These are phyloP conservation scores for Idaea aversata DNA, from an alignment of 2,888 invertebrate species.

Conservation along the genomic window DNA sequence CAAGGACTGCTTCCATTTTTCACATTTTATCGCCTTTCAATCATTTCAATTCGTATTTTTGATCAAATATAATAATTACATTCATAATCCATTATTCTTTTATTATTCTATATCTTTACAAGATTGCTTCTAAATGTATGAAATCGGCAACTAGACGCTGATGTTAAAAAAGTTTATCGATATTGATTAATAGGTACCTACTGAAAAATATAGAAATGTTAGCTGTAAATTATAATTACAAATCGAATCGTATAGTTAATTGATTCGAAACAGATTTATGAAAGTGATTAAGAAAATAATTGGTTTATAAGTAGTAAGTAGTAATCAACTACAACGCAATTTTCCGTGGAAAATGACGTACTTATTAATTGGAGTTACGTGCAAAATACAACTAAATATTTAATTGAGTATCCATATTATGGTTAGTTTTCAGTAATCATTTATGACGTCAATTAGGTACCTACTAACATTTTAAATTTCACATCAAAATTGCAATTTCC, in stretches of 20 bases:
- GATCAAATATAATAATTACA: too few relatives aligned
- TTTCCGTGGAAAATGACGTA: too few relatives aligned
- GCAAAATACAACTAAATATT: too few relatives aligned
- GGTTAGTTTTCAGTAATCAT: too few relatives aligned
- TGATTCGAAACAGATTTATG: neutral
- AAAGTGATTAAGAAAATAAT: neutral
- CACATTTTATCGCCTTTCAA: too few relatives aligned
- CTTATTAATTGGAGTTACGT: too few relatives aligned
- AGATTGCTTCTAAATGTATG: neutral
- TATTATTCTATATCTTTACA: too few relatives aligned
- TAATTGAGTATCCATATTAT: too few relatives aligned
- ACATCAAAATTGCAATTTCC: neutral
- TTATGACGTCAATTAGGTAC: too few relatives aligned
- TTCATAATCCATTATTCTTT: too few relatives aligned
- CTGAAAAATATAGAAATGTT: neutral
- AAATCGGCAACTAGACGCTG: neutral
- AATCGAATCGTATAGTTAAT: neutral
- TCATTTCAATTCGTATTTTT: too few relatives aligned
- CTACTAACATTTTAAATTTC: neutral
- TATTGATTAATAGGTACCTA: neutral
- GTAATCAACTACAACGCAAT: neutral
- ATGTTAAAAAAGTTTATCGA: neutral
- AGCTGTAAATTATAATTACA: neutral
- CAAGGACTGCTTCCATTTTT: too few relatives aligned
- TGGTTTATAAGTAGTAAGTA: neutral